These are phyloP conservation scores for Miichthys miiuy DNA, from an alignment of 2,797 vertebrate genomes.

Conservation along the genomic window DNA sequence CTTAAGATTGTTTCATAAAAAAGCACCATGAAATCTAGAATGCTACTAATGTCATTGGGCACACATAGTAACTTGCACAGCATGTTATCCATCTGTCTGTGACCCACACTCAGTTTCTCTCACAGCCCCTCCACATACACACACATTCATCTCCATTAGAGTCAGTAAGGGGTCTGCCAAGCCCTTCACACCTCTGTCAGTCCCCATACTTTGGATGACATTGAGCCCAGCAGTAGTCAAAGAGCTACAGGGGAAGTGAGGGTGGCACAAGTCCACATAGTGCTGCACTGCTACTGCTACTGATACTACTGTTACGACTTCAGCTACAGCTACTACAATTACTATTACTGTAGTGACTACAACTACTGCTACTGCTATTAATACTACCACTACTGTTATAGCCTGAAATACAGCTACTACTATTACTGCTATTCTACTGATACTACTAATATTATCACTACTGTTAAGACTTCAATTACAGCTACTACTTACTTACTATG, in stretches of 20 bases:
- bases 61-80: slow-evolving; percentile 14
- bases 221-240: slow-evolving; percentile 70
- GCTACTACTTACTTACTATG: too few species aligned
- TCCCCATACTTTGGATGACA: slow-evolving; percentile 73
- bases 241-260: slow-evolving; percentile 60
- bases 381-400: neutral
- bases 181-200: slow-evolving; percentile 68
- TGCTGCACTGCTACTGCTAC: neutral
- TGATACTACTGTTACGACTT: neutral
- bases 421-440: neutral
- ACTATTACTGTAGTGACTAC: too few species aligned
- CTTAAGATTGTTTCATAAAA: neutral
- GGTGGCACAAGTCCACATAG: slow-evolving; percentile 41
- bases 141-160: slow-evolving; percentile 67
- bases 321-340: neutral
- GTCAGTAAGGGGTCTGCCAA: slow-evolving; percentile 50
- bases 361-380: neutral
- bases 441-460: neutral
- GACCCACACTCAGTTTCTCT: slow-evolving; percentile 47
- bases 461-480: too few species aligned
- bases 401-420: neutral
- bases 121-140: slow-evolving; percentile 11
- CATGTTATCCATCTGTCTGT: slow-evolving; percentile 47
- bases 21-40: slow-evolving; percentile 5
- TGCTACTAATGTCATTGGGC: slow-evolving; percentile 18